phyloP scores from a whole-genome alignment of 2,797 vertebrate species.

The Paedocypris micromegethes region DNA sequence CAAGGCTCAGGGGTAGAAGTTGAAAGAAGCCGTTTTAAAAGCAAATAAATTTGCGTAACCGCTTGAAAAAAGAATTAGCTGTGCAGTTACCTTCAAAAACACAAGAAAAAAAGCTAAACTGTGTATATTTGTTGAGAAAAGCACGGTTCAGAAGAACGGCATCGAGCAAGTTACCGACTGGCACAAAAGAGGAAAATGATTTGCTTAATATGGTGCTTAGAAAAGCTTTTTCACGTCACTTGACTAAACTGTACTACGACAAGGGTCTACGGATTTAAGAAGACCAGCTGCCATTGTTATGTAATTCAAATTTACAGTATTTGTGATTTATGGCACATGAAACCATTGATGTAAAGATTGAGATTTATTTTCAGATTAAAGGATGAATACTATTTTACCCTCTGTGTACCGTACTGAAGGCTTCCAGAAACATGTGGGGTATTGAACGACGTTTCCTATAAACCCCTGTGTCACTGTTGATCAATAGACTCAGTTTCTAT shows the following conservation, averaged over 20 bases:
- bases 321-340: not conserved
- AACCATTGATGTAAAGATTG: constrained; percentile 16
- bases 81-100: constrained; percentile 4
- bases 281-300: constrained; percentile 26
- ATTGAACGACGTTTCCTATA: too few species aligned
- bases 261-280: constrained; percentile 25
- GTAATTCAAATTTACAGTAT: constrained; percentile 19
- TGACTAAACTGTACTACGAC: constrained; percentile 8
- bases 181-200: constrained; percentile 3
- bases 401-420: too few species aligned
- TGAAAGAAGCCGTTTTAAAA: not conserved
- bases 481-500: too few species aligned
- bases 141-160: constrained; percentile 7
- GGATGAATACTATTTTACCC: not conserved
- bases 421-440: too few species aligned
- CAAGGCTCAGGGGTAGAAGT: constrained; percentile 2
- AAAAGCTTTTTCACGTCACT: constrained; percentile 18
- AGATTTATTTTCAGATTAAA: constrained; percentile 15
- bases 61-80: not conserved
- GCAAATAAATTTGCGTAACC: too few species aligned
- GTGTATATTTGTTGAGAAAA: constrained; percentile 3
- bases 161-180: constrained; percentile 11
- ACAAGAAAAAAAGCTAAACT: constrained; percentile 1
- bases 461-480: too few species aligned
- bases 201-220: constrained; percentile 1